Percentiles rank a stretch among this genome's conserved stretches.
These are phyloP conservation scores for Acanthosoma haemorrhoidale DNA, from an alignment of 2,888 invertebrate species.

Conservation along the genomic window DNA sequence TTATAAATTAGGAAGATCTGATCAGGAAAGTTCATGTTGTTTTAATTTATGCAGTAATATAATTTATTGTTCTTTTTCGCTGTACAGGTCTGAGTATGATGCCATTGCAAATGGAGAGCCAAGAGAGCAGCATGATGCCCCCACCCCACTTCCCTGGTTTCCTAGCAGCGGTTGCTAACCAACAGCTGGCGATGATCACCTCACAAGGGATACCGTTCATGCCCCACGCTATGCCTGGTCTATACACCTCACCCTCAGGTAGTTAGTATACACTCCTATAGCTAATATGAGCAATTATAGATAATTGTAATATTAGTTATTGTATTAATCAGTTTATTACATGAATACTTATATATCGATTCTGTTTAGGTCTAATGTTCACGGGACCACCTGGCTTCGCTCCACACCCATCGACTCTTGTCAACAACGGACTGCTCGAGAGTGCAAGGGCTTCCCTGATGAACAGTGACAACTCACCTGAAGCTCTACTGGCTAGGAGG, in stretches of 20 bases:
- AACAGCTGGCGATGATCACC: constrained; percentile 51
- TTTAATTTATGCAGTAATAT: too few species aligned
- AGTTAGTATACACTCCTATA: not conserved
- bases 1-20: too few species aligned
- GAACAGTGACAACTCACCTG: constrained; percentile 35
- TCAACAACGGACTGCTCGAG: constrained; percentile 41
- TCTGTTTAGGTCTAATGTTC: constrained; percentile 51
- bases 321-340: not conserved
- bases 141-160: constrained; percentile 43
- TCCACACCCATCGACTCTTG: constrained; percentile 41
- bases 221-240: constrained; percentile 50
- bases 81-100: constrained; percentile 40
- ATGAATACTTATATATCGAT: not conserved
- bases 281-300: not conserved
- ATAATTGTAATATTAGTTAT: not conserved
- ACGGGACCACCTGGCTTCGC: constrained; percentile 44
- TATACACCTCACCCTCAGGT: constrained; percentile 45
- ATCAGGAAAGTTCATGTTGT: too few species aligned
- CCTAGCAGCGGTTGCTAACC: constrained; percentile 48
- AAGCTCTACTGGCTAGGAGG: constrained; percentile 37
- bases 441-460: constrained; percentile 40
- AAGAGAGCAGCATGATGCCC: constrained; percentile 38
- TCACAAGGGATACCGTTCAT: constrained; percentile 50
- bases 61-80: not conserved
- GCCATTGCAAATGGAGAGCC: constrained; percentile 42